Conservation (phyloP, 2,888 invertebrate genomes). For the Melipona bicolor region DNA sequence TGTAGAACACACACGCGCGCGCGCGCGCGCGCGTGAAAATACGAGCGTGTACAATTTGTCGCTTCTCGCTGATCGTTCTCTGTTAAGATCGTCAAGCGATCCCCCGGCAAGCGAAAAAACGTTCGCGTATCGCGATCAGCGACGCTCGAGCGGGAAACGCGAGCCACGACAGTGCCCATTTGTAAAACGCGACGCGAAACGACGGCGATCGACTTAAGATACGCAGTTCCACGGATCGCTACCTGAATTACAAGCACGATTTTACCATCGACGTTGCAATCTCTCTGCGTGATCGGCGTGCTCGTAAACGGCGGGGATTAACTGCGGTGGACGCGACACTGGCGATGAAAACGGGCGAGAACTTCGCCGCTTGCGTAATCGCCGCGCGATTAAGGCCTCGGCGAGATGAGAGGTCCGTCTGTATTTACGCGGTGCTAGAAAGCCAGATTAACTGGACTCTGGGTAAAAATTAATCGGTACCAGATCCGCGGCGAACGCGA, state of each 20-base stretch:
- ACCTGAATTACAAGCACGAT: constrained; percentile 58
- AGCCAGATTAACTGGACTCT: constrained; percentile 30
- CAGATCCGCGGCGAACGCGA: constrained; percentile 20
- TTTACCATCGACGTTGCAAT: constrained; percentile 58
- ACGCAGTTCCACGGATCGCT: constrained; percentile 42
- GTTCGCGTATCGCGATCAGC: constrained; percentile 19
- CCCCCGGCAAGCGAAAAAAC: neutral
- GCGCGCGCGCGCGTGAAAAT: constrained; percentile 57
- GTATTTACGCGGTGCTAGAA: constrained; percentile 44
- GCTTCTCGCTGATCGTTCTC: constrained; percentile 26
- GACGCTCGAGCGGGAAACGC: constrained; percentile 24
- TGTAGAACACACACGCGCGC: neutral
- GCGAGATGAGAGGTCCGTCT: constrained; percentile 40
- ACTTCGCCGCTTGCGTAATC: constrained; percentile 41
- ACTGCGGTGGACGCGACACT: constrained; percentile 22
- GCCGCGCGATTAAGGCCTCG: constrained; percentile 46
- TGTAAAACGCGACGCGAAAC: constrained; percentile 50
- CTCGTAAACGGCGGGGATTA: constrained; percentile 56
- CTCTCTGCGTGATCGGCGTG: constrained; percentile 44
- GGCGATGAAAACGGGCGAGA: constrained; percentile 18
- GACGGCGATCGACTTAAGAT: constrained; percentile 62
- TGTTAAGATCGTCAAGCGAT: constrained; percentile 12
- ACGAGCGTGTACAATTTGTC: constrained; percentile 56
- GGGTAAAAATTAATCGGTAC: constrained; percentile 51
- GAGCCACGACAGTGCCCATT: constrained; percentile 46